Conservation (phyloP, 64 coral and sea anemone genomes). For the Hydrozoanthus tunicans region DNA sequence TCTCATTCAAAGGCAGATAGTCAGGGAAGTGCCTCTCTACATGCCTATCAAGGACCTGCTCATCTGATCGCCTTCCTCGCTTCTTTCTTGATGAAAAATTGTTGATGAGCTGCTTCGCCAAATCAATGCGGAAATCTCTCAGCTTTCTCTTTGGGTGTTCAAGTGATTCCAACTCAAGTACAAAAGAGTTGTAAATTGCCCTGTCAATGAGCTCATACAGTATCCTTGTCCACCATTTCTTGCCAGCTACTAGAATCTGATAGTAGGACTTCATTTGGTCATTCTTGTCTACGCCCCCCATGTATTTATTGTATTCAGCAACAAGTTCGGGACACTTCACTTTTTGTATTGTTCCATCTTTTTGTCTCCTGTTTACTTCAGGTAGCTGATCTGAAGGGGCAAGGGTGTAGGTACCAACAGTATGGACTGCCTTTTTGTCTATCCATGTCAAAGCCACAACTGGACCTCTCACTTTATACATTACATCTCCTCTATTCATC, state of each 20-base stretch:
- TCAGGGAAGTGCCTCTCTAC: background rate
- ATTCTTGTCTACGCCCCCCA: conserved; percentile 69
- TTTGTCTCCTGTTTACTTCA: conserved; percentile 47
- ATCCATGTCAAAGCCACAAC: conserved; percentile 57
- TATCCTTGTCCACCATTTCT: conserved; percentile 79
- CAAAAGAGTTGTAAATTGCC: conserved; percentile 48
- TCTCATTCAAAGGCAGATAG: background rate
- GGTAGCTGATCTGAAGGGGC: background rate
- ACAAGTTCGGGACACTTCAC: conserved; percentile 21
- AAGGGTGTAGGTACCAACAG: conserved; percentile 12
- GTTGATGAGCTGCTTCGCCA: conserved; percentile 54
- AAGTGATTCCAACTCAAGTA: conserved; percentile 41
- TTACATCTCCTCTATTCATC: conserved; percentile 41
- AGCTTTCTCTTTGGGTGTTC: background rate
- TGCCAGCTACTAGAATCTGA: background rate
- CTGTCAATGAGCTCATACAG: conserved; percentile 64
- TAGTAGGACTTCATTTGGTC: conserved; percentile 73
- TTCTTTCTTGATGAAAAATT: conserved; percentile 36
- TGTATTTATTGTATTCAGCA: conserved; percentile 30
- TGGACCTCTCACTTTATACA: conserved; percentile 38
- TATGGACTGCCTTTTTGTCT: conserved; percentile 64
- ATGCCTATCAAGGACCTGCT: background rate
- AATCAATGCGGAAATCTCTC: conserved; percentile 35
- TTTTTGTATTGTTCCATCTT: conserved; percentile 32
- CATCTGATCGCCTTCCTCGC: background rate